These are phyloP conservation scores for Plebejus argus DNA, from an alignment of 2,888 invertebrate genomes.

Conservation along the genomic window DNA sequence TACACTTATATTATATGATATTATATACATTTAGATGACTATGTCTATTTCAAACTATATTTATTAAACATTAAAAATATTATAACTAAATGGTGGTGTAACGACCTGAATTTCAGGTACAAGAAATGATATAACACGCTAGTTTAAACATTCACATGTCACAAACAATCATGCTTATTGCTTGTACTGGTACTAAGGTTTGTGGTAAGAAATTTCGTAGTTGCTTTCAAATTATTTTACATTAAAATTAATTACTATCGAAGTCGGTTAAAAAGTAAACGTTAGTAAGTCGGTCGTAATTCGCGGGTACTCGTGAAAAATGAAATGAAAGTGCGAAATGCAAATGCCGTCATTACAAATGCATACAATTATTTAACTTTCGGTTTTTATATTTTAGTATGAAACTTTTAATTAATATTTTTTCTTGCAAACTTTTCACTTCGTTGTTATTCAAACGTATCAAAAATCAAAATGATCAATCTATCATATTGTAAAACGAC, in stretches of 20 bases:
- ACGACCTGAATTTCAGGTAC: not conserved
- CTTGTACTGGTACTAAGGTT: not conserved
- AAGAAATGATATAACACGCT: not conserved
- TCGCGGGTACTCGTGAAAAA: constrained; percentile 1
- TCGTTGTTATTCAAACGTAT: too few relatives aligned
- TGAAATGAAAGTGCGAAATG: constrained; percentile 1
- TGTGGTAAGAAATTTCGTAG: not conserved
- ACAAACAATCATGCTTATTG: not conserved
- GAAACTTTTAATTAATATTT: not conserved
- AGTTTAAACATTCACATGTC: not conserved
- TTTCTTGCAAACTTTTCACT: too few relatives aligned
- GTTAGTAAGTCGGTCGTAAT: not conserved
- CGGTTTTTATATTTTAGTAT: not conserved
- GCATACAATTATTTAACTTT: not conserved
- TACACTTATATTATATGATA: too few relatives aligned
- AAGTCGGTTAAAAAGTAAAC: not conserved
- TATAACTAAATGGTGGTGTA: not conserved
- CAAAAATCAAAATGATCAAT: too few relatives aligned
- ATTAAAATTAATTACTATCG: not conserved
- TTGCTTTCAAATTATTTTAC: not conserved
- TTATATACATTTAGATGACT: too few relatives aligned
- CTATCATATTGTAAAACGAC: too few relatives aligned
- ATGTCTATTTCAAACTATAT: too few relatives aligned
- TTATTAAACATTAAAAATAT: not conserved
- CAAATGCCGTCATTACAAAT: not conserved